Conservation (phyloP, 2,888 invertebrate genomes). For the Cetonia aurata region DNA sequence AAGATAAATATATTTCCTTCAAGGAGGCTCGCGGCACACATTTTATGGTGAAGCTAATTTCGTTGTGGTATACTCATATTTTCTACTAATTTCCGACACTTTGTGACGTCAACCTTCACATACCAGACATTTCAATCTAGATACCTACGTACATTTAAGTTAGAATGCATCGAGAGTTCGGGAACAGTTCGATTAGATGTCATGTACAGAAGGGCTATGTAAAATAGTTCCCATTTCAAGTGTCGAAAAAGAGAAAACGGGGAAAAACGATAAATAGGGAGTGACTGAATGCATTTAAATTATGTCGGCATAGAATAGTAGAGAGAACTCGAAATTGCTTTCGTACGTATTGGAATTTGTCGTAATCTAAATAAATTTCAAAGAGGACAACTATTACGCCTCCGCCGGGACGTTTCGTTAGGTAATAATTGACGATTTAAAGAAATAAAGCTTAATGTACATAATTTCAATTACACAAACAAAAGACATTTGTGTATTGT, state of each 20-base stretch:
- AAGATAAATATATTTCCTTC: too few relatives aligned
- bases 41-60: too few relatives aligned
- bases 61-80: too few relatives aligned
- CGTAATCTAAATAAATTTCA: conserved; percentile 22
- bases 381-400: neutral
- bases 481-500: too few relatives aligned
- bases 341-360: conserved; percentile 24
- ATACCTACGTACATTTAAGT: conserved; percentile 30
- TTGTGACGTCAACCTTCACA: too few relatives aligned
- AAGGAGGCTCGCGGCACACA: too few relatives aligned
- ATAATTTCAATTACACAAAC: too few relatives aligned
- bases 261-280: conserved; percentile 32
- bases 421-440: too few relatives aligned
- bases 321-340: conserved; percentile 23
- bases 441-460: too few relatives aligned
- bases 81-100: too few relatives aligned
- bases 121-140: neutral
- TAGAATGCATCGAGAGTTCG: conserved; percentile 44
- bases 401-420: too few relatives aligned
- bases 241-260: conserved; percentile 29
- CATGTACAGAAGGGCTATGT: conserved; percentile 50
- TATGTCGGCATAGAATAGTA: conserved; percentile 25
- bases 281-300: conserved; percentile 37
- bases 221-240: conserved; percentile 50
- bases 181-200: conserved; percentile 50